Percentiles rank a stretch among this genome's conserved stretches.
Evolutionary conservation across 23 tunicate genomes (phyloP).

Genomic region (Phallusia fumigata): DNA sequence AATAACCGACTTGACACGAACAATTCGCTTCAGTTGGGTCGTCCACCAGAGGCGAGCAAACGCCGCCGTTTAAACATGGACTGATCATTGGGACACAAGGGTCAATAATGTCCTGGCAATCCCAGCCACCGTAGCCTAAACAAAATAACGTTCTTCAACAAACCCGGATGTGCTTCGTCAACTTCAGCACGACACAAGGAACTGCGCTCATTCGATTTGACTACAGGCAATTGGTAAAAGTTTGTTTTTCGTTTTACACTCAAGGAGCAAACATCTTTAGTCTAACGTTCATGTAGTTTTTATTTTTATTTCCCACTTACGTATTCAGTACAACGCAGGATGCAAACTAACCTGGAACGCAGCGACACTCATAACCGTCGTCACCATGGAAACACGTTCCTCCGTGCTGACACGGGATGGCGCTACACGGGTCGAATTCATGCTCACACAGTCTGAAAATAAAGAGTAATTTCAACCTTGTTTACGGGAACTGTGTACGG

Average conservation of each 20-base stretch:
- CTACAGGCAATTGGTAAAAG: too few relatives aligned
- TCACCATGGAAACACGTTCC: constrained; percentile 37
- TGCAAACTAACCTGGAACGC: constrained; percentile 33
- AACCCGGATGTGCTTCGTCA: too few relatives aligned
- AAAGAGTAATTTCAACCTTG: not conserved
- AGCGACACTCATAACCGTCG: constrained; percentile 23
- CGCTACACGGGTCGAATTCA: constrained; percentile 41
- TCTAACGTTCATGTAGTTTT: too few relatives aligned
- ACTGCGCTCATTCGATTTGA: too few relatives aligned
- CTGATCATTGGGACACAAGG: constrained; percentile 49
- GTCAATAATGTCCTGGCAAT: constrained; percentile 42
- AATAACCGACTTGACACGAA: constrained; percentile 29
- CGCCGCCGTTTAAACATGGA: constrained; percentile 49
- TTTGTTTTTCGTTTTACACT: too few relatives aligned
- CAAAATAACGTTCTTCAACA: too few relatives aligned
- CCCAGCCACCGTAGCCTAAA: constrained; percentile 40
- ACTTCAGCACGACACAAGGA: too few relatives aligned
- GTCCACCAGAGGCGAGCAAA: constrained; percentile 23
- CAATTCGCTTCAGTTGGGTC: constrained; percentile 41
- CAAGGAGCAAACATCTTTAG: too few relatives aligned
- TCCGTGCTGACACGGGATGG: constrained; percentile 50
- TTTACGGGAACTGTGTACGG: too few relatives aligned
- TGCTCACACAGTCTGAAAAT: constrained; percentile 42
- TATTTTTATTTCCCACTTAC: too few relatives aligned
- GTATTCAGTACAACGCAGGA: too few relatives aligned